phyloP scores from a whole-genome alignment of 1,140 invertebrate species.

The Drosophila sproati region DNA sequence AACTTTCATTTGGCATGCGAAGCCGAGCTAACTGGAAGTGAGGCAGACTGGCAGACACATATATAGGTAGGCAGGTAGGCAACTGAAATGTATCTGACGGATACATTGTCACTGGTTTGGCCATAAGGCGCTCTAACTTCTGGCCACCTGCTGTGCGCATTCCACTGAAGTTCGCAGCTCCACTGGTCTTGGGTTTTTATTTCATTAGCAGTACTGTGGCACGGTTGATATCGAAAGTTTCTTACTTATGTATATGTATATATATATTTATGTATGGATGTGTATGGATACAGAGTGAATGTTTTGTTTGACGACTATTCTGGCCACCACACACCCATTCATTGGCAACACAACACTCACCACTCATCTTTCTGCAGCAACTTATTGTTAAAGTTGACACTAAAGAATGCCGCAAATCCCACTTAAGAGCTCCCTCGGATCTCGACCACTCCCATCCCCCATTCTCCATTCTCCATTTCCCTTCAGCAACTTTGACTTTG shows the following conservation, averaged over 20 bases:
- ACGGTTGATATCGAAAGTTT: slow-evolving; percentile 64
- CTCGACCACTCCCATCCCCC: neutral
- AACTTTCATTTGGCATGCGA: slow-evolving; percentile 51
- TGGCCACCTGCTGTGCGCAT: slow-evolving; percentile 69
- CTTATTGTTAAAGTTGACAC: slow-evolving; percentile 82
- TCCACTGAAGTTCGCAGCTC: slow-evolving; percentile 63
- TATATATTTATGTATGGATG: slow-evolving; percentile 36
- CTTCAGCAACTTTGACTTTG: slow-evolving; percentile 38
- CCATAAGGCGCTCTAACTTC: slow-evolving; percentile 49
- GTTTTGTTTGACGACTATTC: slow-evolving; percentile 32
- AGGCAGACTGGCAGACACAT: neutral
- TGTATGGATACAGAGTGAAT: slow-evolving; percentile 11
- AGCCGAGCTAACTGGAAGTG: too few species aligned
- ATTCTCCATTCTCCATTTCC: neutral
- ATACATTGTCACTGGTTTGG: slow-evolving; percentile 32
- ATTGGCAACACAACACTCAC: neutral
- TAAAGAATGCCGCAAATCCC: slow-evolving; percentile 79
- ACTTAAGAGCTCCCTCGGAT: slow-evolving; percentile 68
- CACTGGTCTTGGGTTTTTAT: slow-evolving; percentile 48
- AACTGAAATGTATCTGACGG: slow-evolving; percentile 71
- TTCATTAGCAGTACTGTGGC: slow-evolving; percentile 61
- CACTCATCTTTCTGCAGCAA: slow-evolving; percentile 44
- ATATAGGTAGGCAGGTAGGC: slow-evolving; percentile 6
- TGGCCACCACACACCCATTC: neutral
- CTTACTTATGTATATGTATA: slow-evolving; percentile 6